Conservation (phyloP, 2,888 invertebrate genomes). For the Acanthococcus lagerstroemiae region DNA sequence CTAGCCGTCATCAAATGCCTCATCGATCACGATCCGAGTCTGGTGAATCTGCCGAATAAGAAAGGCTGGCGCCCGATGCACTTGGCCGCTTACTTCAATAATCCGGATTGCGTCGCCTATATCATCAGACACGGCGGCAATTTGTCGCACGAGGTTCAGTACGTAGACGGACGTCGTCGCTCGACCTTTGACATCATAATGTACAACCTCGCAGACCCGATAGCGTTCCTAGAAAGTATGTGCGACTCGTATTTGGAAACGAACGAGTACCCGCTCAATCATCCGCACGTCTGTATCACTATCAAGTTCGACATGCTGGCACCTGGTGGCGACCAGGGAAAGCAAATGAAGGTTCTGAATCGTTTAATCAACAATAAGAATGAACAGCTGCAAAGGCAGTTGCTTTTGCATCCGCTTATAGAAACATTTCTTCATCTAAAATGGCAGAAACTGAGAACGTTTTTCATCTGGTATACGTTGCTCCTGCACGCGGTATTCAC, state of each 20-base stretch:
- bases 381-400: conserved; percentile 44
- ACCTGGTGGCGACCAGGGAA: conserved; percentile 33
- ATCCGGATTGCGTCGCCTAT: conserved; percentile 48
- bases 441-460: conserved; percentile 48
- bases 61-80: conserved; percentile 42
- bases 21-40: conserved; percentile 42
- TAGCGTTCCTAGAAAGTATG: conserved; percentile 47
- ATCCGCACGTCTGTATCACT: conserved; percentile 45
- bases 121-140: conserved; percentile 40
- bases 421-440: conserved; percentile 50
- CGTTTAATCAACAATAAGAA: conserved; percentile 48
- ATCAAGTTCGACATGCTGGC: conserved; percentile 46
- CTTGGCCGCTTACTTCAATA: conserved; percentile 48
- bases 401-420: conserved; percentile 49
- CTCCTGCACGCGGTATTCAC: conserved; percentile 47
- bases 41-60: conserved; percentile 36
- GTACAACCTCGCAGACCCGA: conserved; percentile 47
- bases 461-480: conserved; percentile 49
- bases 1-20: conserved; percentile 34
- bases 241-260: conserved; percentile 47
- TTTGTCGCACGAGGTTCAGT: conserved; percentile 15
- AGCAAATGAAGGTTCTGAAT: conserved; percentile 50
- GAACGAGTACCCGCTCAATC: conserved; percentile 44
- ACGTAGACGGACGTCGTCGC: conserved; percentile 45
- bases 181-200: conserved; percentile 49